A percentile compares a stretch with the other conserved stretches of the same genome.
These are phyloP conservation scores for Cynocephalus volans DNA, from an alignment of 2,113 vertebrate species.

Conservation along the genomic window DNA sequence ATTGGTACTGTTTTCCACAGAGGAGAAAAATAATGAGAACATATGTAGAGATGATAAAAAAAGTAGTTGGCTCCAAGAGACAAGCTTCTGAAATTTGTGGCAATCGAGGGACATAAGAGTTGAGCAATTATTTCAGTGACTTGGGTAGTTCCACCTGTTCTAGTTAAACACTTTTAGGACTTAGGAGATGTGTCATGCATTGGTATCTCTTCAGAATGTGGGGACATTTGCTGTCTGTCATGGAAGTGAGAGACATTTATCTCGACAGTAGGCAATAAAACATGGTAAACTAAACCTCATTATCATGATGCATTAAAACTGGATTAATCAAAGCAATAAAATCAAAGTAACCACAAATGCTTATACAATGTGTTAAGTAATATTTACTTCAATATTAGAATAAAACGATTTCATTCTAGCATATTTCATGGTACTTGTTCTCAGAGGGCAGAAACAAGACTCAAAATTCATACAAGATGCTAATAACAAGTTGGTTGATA, in stretches of 20 bases:
- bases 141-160: neutral
- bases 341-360: constrained; percentile 48
- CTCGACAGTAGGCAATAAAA: constrained; percentile 32
- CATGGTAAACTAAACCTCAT: constrained; percentile 61
- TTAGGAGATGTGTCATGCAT: neutral
- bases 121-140: neutral
- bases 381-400: constrained; percentile 19
- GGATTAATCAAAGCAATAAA: constrained; percentile 67
- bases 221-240: constrained; percentile 73
- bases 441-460: neutral
- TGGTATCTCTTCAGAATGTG: constrained; percentile 28
- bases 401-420: neutral
- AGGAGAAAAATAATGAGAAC: neutral
- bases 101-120: neutral
- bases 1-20: neutral
- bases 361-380: neutral
- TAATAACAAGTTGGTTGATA: too few relatives aligned
- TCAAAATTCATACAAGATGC: neutral
- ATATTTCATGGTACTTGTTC: neutral
- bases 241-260: constrained; percentile 25
- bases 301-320: constrained; percentile 62
- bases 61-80: neutral
- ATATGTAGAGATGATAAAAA: neutral
- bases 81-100: neutral
- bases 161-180: neutral